Conservation (phyloP, 2,113 vertebrate genomes). For the Tyto alba region DNA sequence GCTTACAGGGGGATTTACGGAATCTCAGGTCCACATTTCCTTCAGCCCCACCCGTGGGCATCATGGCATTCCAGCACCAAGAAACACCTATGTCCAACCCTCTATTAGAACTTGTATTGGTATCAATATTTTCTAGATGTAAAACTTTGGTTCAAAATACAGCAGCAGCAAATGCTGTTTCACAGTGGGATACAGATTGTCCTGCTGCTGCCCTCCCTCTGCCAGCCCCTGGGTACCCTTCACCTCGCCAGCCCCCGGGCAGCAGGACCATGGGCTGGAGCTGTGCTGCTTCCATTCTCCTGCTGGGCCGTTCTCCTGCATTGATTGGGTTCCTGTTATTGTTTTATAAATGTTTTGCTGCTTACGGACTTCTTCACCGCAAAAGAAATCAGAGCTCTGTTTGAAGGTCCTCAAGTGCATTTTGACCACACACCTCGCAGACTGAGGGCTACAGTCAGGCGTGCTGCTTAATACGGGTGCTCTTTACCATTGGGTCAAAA, state of each 20-base stretch:
- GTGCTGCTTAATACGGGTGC: background rate
- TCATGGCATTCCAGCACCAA: rapidly evolving
- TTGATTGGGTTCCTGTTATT: background rate
- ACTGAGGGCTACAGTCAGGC: background rate
- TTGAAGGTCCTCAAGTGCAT: background rate
- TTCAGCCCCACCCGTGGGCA: background rate
- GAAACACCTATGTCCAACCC: background rate
- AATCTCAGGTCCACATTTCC: background rate
- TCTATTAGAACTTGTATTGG: background rate
- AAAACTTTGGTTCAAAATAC: background rate
- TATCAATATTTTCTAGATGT: background rate
- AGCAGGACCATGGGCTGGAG: background rate
- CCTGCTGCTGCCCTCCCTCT: background rate
- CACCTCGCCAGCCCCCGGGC: background rate
- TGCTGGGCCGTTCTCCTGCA: background rate
- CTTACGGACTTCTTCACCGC: background rate
- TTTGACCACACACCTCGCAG: background rate
- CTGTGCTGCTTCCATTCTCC: background rate
- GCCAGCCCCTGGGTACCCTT: background rate
- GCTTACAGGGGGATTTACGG: background rate
- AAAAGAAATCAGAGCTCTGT: background rate
- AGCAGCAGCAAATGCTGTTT: background rate
- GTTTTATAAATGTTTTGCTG: background rate
- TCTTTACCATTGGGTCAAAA: background rate
- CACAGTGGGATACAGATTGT: background rate